phyloP scores from a whole-genome alignment of 2,797 vertebrate genomes.

The Acipenser ruthenus region DNA sequence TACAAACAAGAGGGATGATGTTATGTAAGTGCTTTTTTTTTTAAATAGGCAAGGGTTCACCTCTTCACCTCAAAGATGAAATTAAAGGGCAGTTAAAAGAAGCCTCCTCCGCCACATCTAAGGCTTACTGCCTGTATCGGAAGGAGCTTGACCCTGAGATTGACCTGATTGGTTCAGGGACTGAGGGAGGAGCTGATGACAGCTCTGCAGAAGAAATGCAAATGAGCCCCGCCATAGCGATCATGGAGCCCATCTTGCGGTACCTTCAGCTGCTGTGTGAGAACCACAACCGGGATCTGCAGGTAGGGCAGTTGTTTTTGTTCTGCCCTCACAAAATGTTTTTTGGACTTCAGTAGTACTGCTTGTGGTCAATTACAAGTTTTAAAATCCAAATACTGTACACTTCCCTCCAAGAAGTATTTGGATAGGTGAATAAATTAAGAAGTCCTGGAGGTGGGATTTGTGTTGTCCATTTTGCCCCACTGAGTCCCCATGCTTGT shows the following conservation, averaged over 20 bases:
- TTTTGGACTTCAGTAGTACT: too few relatives aligned
- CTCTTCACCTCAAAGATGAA: conserved; percentile 77
- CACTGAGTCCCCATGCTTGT: too few relatives aligned
- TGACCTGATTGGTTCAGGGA: conserved; percentile 58
- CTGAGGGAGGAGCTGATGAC: conserved; percentile 54
- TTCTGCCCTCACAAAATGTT: neutral
- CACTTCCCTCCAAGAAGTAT: too few relatives aligned
- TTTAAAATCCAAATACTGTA: too few relatives aligned
- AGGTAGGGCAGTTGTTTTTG: conserved; percentile 56
- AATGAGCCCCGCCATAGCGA: conserved; percentile 79
- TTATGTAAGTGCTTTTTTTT: neutral
- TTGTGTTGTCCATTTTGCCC: too few relatives aligned
- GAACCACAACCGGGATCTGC: conserved; percentile 88
- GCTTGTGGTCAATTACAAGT: too few relatives aligned
- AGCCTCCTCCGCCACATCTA: conserved; percentile 83
- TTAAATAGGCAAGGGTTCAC: conserved; percentile 63
- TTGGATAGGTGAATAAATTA: too few relatives aligned
- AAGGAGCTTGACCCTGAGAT: conserved; percentile 83
- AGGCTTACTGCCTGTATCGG: conserved; percentile 78
- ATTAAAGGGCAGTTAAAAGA: conserved; percentile 89
- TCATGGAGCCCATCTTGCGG: conserved; percentile 93
- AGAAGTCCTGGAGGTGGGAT: too few relatives aligned
- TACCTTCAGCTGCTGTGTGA: conserved; percentile 93
- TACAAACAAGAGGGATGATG: too few relatives aligned
- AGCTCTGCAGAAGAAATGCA: conserved; percentile 71